Base-by-base conservation (phyloP, 2,888 invertebrate genomes). In the Thymelicus sylvestris region DNA sequence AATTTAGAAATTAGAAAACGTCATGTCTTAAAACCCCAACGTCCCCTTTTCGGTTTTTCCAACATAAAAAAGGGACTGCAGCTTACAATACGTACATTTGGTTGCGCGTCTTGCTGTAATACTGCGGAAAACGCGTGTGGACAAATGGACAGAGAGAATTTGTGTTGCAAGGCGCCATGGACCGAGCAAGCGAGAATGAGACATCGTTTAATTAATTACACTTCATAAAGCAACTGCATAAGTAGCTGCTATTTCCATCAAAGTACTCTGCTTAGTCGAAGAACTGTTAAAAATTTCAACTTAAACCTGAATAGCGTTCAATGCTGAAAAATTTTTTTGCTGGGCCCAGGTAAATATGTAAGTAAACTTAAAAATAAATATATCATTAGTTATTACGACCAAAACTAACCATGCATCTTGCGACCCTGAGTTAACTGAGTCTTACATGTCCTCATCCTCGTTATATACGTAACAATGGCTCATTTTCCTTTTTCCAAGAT, bases 101-200 rank as follows among this genome's bases (percentile, higher is more conserved):
- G 52, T 71, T 47, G 44, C 71, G 60, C 70, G 71, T 38, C 71
- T 55, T 61, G 19, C 61, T 66, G 71, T 61, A 44, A 61, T 31
- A 71, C 71, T 71, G 65, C 61, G 61, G 71, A 66, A 61, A 71
- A 57, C 70, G 71, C 50, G 52, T 66, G 61, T 48, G 69, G 66
- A 71, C 71, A 71, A 13, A 69, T 57, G 64, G 67, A 64, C 64
- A 60, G 65, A 69, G 38, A 73, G 73, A 74, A 76, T 75, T 74
- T 71, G 74, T 73, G 71, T 67, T 73, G 73, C 73, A 73, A 69
- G 75, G 75, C 77, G 75, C 73, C 75, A 74, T 60, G 72, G 75
- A 74, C 74, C 63, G 59, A 66, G 66, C 70, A 69, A 74, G 74
- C 74, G 72, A 52, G 24, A 70, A 19, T 41, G 69, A 52, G 15